Evolutionary conservation across 1,140 invertebrate species (phyloP), one percentile per base, ranked within the genome.

Genomic region (Zaprionus inermis): DNA sequence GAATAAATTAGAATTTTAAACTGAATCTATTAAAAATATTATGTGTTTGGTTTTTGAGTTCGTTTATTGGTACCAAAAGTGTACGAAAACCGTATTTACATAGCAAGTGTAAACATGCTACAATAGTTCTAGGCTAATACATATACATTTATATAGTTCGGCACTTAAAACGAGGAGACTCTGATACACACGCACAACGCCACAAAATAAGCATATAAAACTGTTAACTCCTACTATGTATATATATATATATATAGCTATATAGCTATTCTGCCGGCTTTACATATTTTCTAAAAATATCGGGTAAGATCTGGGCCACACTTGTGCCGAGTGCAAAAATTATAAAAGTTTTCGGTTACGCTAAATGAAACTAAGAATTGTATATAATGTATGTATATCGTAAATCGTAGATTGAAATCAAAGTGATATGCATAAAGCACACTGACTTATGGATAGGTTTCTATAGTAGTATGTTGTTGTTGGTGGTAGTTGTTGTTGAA

Each of bases 91-190:
- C 60, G 38, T 75, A 75, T 75, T 71, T 71, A 75, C 72, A 75
- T 71, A 64, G 41, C 60, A 64, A 64, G 59, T 75, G 67, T 75
- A 64, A 64, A 71, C 41, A 64, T 75, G 51, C 55, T 24, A 55
- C 52, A 60, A 28, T 68, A 41, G 54, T 65, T 46, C 55, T 46
- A 46, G 28, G 18, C 36, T 67, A 49, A 18, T 58, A 57, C 44
- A 49, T 5, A 68, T 60, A 60, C 20, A 38, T 41, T 28, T 56
- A 7, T 66, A 81, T 81, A 70, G 72, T 88, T 83, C 83, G 83
- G 83, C 84, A 88, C 83, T 88, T 86, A 83, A 86, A 88, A 79
- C 83, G 73, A 88, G 69, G 84, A 88, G 84, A 88, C 84, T 89
- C 83, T 86, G 65, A 72, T 61, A 72, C 51, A 77, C 76, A 70